Evolutionary conservation across 1,140 invertebrate genomes (phyloP).

Genomic region (Drosophila jambulina): DNA sequence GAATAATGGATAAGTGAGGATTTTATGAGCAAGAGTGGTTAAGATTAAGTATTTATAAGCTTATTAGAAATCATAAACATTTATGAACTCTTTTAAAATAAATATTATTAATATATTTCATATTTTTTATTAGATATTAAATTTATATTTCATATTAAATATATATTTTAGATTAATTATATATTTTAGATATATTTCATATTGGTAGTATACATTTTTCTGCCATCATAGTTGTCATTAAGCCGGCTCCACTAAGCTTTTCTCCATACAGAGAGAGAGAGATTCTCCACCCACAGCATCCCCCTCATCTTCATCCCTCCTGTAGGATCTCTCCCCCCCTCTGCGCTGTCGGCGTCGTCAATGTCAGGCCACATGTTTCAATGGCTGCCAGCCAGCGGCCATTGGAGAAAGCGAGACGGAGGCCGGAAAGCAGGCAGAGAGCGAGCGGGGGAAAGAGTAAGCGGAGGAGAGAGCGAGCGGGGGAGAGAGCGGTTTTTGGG

Average conservation of each 20-base stretch:
- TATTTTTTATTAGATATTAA: too few relatives aligned
- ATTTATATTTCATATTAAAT: too few relatives aligned
- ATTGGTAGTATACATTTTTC: too few relatives aligned
- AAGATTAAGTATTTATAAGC: not conserved
- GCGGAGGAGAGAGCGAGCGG: conserved; percentile 6
- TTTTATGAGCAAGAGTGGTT: too few relatives aligned
- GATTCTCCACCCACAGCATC: conserved; percentile 1
- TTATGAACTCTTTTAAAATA: too few relatives aligned
- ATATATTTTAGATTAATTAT: too few relatives aligned
- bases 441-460: conserved; percentile 23
- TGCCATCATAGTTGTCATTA: conserved; percentile 32
- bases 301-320: not conserved
- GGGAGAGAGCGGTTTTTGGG: conserved; percentile 45
- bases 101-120: too few relatives aligned
- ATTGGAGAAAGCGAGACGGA: conserved; percentile 38
- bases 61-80: not conserved
- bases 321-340: not conserved
- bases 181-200: too few relatives aligned
- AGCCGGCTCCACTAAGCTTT: conserved; percentile 16
- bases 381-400: conserved; percentile 63
- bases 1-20: too few relatives aligned
- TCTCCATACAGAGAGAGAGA: not conserved
- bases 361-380: conserved; percentile 79
- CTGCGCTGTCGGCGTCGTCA: conserved; percentile 49
- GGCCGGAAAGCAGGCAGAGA: conserved; percentile 38